phyloP scores from a whole-genome alignment of 2,797 vertebrate species.

The Lepilemur ruficaudatus region DNA sequence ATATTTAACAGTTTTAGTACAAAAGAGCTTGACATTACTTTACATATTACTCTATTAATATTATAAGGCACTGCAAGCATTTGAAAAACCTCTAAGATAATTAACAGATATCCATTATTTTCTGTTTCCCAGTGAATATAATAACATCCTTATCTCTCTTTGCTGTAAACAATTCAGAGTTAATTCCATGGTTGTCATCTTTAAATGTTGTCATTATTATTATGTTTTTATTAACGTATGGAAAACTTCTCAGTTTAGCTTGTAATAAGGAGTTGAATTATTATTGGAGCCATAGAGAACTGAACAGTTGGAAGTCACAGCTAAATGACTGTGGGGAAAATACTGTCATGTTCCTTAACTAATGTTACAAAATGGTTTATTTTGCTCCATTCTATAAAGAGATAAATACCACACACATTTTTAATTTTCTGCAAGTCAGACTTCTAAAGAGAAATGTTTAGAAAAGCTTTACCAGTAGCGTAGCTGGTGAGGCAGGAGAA shows the following conservation, averaged over 20 bases:
- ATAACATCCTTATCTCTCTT: background rate
- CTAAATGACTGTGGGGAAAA: slow-evolving; percentile 66
- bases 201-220: slow-evolving; percentile 72
- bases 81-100: background rate
- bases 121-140: background rate
- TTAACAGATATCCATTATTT: slow-evolving; percentile 41
- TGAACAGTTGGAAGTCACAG: slow-evolving; percentile 59
- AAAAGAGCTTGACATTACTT: background rate
- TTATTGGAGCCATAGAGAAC: slow-evolving; percentile 65
- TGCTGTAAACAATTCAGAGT: slow-evolving; percentile 29
- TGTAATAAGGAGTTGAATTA: slow-evolving; percentile 64
- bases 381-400: background rate
- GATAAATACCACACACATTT: slow-evolving; percentile 15
- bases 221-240: slow-evolving; percentile 74
- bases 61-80: background rate
- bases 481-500: background rate
- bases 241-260: slow-evolving; percentile 49
- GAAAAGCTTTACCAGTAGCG: background rate
- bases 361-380: background rate
- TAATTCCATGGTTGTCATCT: slow-evolving; percentile 63
- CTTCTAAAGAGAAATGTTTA: slow-evolving; percentile 5
- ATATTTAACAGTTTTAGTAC: background rate
- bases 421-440: slow-evolving; percentile 18
- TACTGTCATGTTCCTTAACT: background rate
- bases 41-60: background rate